phyloP scores from a whole-genome alignment of 2,113 vertebrate species.

The Sylvilagus bachmani region DNA sequence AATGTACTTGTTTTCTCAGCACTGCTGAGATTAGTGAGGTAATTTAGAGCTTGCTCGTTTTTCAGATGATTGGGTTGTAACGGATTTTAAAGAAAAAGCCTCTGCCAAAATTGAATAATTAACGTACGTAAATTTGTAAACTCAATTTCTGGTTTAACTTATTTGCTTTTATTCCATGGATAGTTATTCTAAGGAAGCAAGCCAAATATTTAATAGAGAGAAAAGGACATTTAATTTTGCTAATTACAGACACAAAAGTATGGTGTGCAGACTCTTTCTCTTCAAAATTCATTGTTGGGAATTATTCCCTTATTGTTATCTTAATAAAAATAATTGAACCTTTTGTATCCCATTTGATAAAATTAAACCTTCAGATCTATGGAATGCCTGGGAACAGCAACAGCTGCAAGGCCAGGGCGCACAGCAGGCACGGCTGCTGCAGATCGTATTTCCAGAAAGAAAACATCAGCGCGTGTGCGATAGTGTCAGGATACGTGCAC shows the following conservation, averaged over 20 bases:
- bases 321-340: conserved; percentile 60
- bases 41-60: neutral
- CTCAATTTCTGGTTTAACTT: conserved; percentile 2
- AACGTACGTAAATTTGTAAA: neutral
- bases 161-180: neutral
- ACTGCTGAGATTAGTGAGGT: neutral
- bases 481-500: neutral
- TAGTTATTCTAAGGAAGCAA: conserved; percentile 6
- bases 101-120: neutral
- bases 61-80: neutral
- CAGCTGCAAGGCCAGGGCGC: conserved; percentile 52
- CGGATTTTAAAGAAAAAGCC: conserved; percentile 33
- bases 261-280: neutral
- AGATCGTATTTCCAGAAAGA: conserved; percentile 44
- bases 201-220: neutral
- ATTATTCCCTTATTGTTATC: conserved; percentile 39
- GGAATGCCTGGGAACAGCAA: conserved; percentile 28
- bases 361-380: conserved; percentile 36
- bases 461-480: neutral
- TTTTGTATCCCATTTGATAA: conserved; percentile 60
- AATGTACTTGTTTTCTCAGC: neutral
- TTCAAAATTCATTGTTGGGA: conserved; percentile 56
- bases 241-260: neutral
- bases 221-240: neutral
- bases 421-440: neutral